Base-by-base conservation (phyloP, 2,888 invertebrate genomes). In the Macrophya alboannulata region DNA sequence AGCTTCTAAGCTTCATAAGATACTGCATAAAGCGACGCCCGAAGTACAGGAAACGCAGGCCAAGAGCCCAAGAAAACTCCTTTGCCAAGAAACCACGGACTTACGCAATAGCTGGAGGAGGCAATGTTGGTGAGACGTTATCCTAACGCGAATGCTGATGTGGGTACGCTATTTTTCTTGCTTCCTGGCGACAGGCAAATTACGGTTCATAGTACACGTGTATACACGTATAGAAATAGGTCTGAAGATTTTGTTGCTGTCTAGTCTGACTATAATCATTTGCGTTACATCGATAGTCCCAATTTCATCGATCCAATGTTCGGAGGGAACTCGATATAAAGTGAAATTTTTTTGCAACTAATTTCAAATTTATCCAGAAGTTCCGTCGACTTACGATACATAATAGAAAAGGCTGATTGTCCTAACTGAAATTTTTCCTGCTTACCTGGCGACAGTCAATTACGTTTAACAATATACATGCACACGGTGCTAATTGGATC, bases 181-280 rank as follows among this genome's bases (percentile, higher is more conserved):
- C 81, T 81, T 43, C 43, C 59, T 81, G 21, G 62, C 62, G 81
- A 81, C 81, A 81, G 81, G 62, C 81, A 40, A 81, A 81, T 81
- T 81, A 62, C 43, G 31, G 55, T 55, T 55, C 37, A 31, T 51
- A 25, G 51, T 37, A 48, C 55, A 77, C 31, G 1, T 37, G 31
- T 9, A 31, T 51, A 51, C 55, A 77, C 17, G 43, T 62, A 81
- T 62, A 77, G 21, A 55, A 37, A 37, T 55, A 37, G 77, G 4
- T 76, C 25, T 21, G 51, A 9, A 40, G 21, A 72, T 72, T 72
- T n/a, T 43, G 43, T 21, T 45, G 17, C 40, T 71, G 71, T 71
- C 71, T 71, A 9, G 40, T 40, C 71, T 71, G 40, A 17, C 71
- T 21, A 76, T n/a, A n/a, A n/a, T 48, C 48, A 51, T 15, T 76